phyloP scores from a whole-genome alignment of 1,140 invertebrate genomes.

The Pseudomyrmex dendroicus region DNA sequence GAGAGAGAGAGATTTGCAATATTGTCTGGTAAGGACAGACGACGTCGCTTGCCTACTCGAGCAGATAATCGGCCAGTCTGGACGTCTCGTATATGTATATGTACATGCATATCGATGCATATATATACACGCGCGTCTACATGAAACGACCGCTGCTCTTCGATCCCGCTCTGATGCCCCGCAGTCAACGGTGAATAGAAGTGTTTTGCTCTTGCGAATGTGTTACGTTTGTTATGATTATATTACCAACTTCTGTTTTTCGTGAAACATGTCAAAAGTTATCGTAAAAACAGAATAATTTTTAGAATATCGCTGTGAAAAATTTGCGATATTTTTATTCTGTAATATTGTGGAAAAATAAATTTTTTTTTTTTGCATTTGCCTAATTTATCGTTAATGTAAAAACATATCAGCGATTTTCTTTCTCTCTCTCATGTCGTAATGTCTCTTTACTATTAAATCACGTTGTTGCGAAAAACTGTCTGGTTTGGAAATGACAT shows the following conservation, averaged over 20 bases:
- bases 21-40: conserved; percentile 66
- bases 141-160: conserved; percentile 12
- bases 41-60: conserved; percentile 67
- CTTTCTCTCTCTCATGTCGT: too few species aligned
- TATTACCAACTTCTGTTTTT: background rate
- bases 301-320: too few species aligned
- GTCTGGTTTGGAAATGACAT: background rate
- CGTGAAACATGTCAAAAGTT: background rate
- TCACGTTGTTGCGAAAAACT: conserved; percentile 8
- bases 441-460: background rate
- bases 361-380: background rate
- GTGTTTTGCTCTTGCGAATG: background rate
- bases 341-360: background rate
- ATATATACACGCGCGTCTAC: background rate
- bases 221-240: background rate
- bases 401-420: too few species aligned
- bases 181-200: background rate
- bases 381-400: background rate
- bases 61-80: conserved; percentile 73
- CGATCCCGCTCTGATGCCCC: conserved; percentile 38
- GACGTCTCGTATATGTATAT: conserved; percentile 20
- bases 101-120: background rate
- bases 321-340: too few species aligned
- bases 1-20: conserved; percentile 71
- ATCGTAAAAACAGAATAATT: too few species aligned